phyloP scores from a whole-genome alignment of 2,888 invertebrate species.

The Marronus borbonicus region DNA sequence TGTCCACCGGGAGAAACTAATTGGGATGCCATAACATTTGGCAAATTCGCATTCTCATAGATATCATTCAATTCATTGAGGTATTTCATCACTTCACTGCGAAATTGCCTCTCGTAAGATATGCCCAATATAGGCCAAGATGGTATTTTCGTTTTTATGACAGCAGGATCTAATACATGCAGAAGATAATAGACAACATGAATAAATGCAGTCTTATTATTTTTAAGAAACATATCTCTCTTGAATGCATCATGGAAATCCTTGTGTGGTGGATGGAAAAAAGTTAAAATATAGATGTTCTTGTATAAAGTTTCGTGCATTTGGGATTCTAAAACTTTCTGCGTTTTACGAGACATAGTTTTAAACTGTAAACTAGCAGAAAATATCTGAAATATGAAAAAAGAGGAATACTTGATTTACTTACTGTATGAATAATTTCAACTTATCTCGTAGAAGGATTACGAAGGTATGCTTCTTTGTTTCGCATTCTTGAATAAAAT shows the following conservation, averaged over 20 bases:
- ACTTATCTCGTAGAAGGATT: no score
- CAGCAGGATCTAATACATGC: conserved; percentile 61
- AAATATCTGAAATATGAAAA: background rate
- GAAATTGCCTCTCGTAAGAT: conserved; percentile 63
- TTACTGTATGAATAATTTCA: no score
- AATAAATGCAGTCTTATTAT: conserved; percentile 66
- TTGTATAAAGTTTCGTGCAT: conserved; percentile 63
- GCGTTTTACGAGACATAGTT: conserved; percentile 54
- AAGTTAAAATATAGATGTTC: conserved; percentile 62
- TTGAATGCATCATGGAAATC: conserved; percentile 63
- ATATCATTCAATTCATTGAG: conserved; percentile 62
- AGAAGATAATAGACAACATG: conserved; percentile 65
- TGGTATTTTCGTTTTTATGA: conserved; percentile 62
- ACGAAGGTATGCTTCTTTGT: no score
- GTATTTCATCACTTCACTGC: conserved; percentile 63
- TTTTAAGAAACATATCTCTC: conserved; percentile 67
- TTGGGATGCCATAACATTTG: conserved; percentile 64
- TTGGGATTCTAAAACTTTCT: conserved; percentile 59
- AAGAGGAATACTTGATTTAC: no score
- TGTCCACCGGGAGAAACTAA: conserved; percentile 66
- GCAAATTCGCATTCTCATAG: conserved; percentile 64
- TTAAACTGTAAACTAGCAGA: background rate
- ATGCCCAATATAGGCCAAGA: conserved; percentile 64
- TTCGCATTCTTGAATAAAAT: no score
- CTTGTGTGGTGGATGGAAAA: conserved; percentile 60